Evolutionary conservation across 2,797 vertebrate species (phyloP), one percentile per base, ranked within the genome.

Genomic region (Chelonia mydas): DNA sequence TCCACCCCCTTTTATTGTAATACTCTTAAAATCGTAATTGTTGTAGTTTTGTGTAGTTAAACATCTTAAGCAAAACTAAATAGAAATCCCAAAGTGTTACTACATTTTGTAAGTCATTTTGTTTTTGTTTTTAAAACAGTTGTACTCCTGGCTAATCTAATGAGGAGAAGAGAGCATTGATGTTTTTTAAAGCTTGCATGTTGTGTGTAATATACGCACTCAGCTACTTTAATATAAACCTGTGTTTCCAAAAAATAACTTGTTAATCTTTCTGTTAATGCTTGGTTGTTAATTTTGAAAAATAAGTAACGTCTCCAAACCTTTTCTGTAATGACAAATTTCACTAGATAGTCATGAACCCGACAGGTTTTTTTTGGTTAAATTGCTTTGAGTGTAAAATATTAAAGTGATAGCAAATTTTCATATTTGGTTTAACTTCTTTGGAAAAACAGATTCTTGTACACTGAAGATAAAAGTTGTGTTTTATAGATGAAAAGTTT

Each of bases 21-120:
- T 96, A 97, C 84, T 97, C 96, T 95, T 98, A 88, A 97, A 97
- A 96, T 96, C 97, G 95, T 98, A 97, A 97, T 97, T 98, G 89
- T 97, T 97, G 98, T 98, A 98, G 97, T 97, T 98, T 98, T 98
- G 96, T 97, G 97, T 97, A 97, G 97, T 97, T 96, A 96, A 96
- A 97, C 94, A 97, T 96, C 96, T 97, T 94, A 76, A 98, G 89
- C 80, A 84, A 97, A 97, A 94, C 65, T 59, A 95, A 95, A 97
- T 97, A 93, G 96, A 95, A 95, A 97, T 88, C 89, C 92, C 94
- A 92, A 96, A 97, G 78, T 97, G 95, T 95, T 98, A 83, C 95
- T 95, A 95, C 5, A 51, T 97, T 98, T 98, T 98, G 96, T 97
- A 97, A 96, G 93, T 97, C 65, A 89, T 95, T 97, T 92, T 91